These are phyloP conservation scores for Habrosyne pyritoides DNA, from an alignment of 2,888 invertebrate genomes.

Conservation along the genomic window DNA sequence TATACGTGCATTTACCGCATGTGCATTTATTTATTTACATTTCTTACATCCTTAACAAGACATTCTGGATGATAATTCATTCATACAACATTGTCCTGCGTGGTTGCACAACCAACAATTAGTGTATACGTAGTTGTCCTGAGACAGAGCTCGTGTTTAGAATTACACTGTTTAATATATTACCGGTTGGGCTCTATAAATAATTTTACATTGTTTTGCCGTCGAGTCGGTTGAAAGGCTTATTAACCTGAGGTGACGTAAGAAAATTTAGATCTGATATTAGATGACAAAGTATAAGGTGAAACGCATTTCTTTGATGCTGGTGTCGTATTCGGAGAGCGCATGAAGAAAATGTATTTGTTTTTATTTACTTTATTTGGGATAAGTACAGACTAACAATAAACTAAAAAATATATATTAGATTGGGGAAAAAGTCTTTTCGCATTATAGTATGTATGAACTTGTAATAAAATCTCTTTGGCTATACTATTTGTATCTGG, in stretches of 20 bases:
- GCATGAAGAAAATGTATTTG: no score
- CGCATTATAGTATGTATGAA: no score
- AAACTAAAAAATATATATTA: no score
- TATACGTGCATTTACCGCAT: no score
- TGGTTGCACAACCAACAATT: constrained; percentile 60
- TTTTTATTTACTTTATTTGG: no score
- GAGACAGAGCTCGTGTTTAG: constrained; percentile 38
- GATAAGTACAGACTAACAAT: no score
- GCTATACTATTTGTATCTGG: no score
- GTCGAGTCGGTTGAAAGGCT: constrained; percentile 25
- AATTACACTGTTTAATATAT: constrained; percentile 45
- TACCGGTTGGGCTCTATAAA: constrained; percentile 24
- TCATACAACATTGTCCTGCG: constrained; percentile 48
- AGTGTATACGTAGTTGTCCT: constrained; percentile 47
- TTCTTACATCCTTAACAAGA: constrained; percentile 25
- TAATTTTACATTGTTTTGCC: constrained; percentile 33
- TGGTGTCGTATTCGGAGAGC: no score
- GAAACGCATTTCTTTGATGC: no score
- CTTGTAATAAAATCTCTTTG: no score
- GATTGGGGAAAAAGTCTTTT: no score
- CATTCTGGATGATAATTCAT: constrained; percentile 60
- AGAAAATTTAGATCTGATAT: constrained; percentile 12
- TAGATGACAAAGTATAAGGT: background rate
- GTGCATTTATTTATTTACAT: background rate
- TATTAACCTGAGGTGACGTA: constrained; percentile 25